These are phyloP conservation scores for Saimiri boliviensis DNA, from an alignment of 2,113 vertebrate species.

Conservation along the genomic window DNA sequence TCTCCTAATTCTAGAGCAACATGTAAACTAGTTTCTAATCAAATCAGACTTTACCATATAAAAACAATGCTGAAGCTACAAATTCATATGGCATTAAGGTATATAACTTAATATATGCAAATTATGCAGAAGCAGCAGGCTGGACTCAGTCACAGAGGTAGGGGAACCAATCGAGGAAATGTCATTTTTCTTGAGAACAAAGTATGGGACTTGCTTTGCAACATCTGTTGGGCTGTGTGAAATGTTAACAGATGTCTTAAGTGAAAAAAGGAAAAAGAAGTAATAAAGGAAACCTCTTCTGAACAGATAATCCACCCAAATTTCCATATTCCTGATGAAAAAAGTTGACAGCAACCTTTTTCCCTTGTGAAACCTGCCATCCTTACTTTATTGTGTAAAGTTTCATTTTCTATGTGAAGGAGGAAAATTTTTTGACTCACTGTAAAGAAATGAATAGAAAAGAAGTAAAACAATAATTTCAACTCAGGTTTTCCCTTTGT, in stretches of 20 bases:
- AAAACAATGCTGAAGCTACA: slow-evolving; percentile 60
- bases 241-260: slow-evolving; percentile 87
- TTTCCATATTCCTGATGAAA: slow-evolving; percentile 76
- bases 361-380: slow-evolving; percentile 74
- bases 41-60: slow-evolving; percentile 29
- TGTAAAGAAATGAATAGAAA: slow-evolving; percentile 51
- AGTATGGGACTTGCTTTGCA: slow-evolving; percentile 76
- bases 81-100: slow-evolving; percentile 58
- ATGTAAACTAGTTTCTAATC: slow-evolving; percentile 54
- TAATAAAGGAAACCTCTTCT: slow-evolving; percentile 82
- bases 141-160: slow-evolving; percentile 68
- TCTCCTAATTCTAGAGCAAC: slow-evolving; percentile 54
- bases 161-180: slow-evolving; percentile 74
- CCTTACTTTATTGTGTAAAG: slow-evolving; percentile 68
- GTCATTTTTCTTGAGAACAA: slow-evolving; percentile 79
- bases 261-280: slow-evolving; percentile 68
- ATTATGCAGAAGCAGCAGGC: slow-evolving; percentile 72
- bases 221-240: slow-evolving; percentile 83
- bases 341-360: slow-evolving; percentile 67
- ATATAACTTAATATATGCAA: slow-evolving; percentile 72
- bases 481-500: slow-evolving; percentile 52
- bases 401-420: slow-evolving; percentile 67
- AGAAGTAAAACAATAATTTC: slow-evolving; percentile 64
- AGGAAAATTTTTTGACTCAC: slow-evolving; percentile 63
- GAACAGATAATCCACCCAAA: slow-evolving; percentile 81